Evolutionary conservation across 30 jellyfish, hydroid and myxozoan genomes (phyloP), one percentile per base, ranked within the genome.

Genomic region (Aurelia sp.): DNA sequence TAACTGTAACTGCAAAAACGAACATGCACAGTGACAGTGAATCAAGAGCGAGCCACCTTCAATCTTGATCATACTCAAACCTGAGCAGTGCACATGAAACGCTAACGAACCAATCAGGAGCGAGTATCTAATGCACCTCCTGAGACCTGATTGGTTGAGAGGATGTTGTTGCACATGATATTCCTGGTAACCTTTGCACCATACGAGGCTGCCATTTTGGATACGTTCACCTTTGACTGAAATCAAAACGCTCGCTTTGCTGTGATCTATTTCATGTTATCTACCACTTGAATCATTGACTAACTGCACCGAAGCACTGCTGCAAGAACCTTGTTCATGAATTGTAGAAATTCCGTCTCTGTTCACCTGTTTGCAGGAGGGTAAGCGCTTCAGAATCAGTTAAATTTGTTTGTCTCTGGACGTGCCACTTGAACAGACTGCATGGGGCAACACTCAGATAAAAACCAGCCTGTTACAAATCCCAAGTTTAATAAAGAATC

Each of bases 321-420:
- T 44, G 55, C 15, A 31, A 70, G 89, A 71, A 64, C n/a, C 51
- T 33, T 47, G 78, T 87, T 77, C 78, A 89, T 80, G 91, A 89
- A 74, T 72, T 91, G 98, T 79, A 84, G 96, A 67, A 91, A 81
- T 68, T 91, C 98, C 75, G 86, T 94, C 50, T 81, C 91, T 77
- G 93, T 91, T 72, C 92, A 91, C 86, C 92, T 91, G 71, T 85
- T 91, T 76, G 95, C 98, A 78, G 98, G 98, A 84, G 98, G 96
- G 98, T 91, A 79, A 86, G 98, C 33, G 23, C 30, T 18, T 59
- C 33, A 12, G 16, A 59, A 44, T 44, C 55, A 44, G 55, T 44
- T 44, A 16, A 44, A 44, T 16, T 44, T 44, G 55, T 44, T 44
- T 8, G 8, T 10, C 15, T 44, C 8, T 6, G 55, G 55, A 44